These are phyloP conservation scores for Melopsittacus undulatus DNA, from an alignment of 2,797 vertebrate genomes.

Conservation along the genomic window DNA sequence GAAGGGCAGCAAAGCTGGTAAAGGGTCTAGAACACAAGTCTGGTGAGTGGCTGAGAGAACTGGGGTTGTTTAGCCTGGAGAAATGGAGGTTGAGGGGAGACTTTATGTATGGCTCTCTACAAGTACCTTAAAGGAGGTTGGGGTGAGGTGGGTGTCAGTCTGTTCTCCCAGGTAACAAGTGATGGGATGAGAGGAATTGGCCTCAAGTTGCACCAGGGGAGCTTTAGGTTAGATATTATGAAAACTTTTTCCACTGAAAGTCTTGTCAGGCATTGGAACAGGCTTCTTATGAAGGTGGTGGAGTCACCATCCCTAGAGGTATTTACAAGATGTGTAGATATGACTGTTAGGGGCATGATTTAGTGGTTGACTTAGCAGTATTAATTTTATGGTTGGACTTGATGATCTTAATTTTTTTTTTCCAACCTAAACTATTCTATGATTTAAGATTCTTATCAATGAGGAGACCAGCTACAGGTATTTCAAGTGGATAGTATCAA, in stretches of 20 bases:
- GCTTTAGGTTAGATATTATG: background rate
- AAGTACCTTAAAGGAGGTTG: background rate
- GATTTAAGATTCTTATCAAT: background rate
- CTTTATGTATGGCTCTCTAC: background rate
- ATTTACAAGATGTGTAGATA: background rate
- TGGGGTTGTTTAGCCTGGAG: background rate
- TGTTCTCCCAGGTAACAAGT: background rate
- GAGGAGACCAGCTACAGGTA: background rate
- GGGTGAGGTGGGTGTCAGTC: background rate
- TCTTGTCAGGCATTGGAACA: background rate
- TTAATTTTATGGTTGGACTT: background rate
- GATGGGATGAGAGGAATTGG: too few relatives aligned
- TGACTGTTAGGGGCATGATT: background rate
- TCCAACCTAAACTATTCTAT: background rate
- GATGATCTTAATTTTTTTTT: background rate
- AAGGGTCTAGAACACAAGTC: background rate
- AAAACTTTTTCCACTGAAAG: background rate
- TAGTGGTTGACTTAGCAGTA: background rate
- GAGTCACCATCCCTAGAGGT: background rate
- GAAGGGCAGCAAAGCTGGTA: background rate
- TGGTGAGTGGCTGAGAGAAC: background rate
- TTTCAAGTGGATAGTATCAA: background rate
- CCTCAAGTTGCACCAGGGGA: background rate
- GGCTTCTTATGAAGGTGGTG: background rate
- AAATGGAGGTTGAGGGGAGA: background rate